Evolutionary conservation across 2,888 invertebrate species (phyloP), one percentile per base, ranked within the genome.

Genomic region (Eristalis arbustorum): DNA sequence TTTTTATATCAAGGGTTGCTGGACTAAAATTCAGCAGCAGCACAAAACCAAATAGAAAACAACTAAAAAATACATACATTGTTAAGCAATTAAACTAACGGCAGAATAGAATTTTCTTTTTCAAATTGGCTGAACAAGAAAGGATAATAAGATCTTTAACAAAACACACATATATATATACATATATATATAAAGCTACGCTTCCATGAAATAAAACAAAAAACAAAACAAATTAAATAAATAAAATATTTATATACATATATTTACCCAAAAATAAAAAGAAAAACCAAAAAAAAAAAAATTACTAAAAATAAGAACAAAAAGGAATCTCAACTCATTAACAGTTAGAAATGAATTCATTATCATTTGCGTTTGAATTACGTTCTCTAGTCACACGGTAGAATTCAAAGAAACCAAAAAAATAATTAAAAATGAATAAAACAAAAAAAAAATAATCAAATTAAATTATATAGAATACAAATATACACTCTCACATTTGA

Each of bases 171-270:
- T 40, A 56, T 42, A 69, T 63, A 57, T 10, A 42, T 37, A 79
- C 10, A 37, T 37, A 37, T 37, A 18, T 73, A 85, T 73, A 82
- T 82, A 73, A 87, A 87, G 83, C 78, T 87, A 87, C 83, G 87
- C 87, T 87, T 87, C 87, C 87, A 87, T 78, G 56, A 82, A 82
- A 68, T 78, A 78, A 87, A 74, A 71, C 49, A 49, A 49, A 42
- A 42, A 42, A 1, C 3, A 49, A 49, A 49, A 49, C 13, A 69
- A 85, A 85, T 61, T 69, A 69, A 40, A 37, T 31, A 22, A 66
- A 22, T 67, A 67, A 83, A 78, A 82, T 87, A 87, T 83, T 82
- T 83, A 87, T 78, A 87, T 82, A 83, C 34, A 83, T 79, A 82
- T 87, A 87, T 85, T 85, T 85, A 85, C 81, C 77, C 81, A 76